These are phyloP conservation scores for Pongo abelii DNA, from an alignment of 2,113 vertebrate species.

Conservation along the genomic window DNA sequence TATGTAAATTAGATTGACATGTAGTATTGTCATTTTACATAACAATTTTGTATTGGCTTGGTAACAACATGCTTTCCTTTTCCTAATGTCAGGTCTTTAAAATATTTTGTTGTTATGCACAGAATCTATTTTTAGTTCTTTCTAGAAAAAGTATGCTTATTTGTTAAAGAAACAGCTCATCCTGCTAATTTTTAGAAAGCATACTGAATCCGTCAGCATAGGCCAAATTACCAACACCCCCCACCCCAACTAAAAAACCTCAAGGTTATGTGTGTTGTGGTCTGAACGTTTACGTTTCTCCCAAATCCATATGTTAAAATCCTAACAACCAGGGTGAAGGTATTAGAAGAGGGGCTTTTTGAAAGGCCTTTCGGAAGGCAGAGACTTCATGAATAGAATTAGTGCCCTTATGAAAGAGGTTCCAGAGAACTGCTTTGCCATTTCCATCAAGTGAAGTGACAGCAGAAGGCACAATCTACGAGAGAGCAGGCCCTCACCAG, in stretches of 20 bases:
- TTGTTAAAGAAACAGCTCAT: background rate
- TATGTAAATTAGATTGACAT: background rate
- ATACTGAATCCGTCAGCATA: background rate
- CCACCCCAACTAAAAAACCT: background rate
- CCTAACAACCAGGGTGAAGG: background rate
- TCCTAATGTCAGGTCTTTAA: background rate
- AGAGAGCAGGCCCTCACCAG: background rate
- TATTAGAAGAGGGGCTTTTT: rapidly evolving
- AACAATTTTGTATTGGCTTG: background rate
- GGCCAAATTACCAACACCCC: background rate
- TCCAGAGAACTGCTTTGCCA: rapidly evolving
- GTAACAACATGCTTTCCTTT: background rate
- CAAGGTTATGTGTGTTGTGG: background rate
- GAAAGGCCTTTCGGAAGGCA: background rate
- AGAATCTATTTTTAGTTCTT: background rate
- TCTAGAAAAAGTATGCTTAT: background rate
- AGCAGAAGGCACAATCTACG: background rate
- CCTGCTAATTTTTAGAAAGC: background rate
- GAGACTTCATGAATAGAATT: background rate
- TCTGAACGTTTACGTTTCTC: too few relatives aligned
- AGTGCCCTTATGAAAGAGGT: background rate
- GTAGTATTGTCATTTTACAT: background rate
- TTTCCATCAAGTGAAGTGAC: background rate
- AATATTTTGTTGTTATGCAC: background rate
- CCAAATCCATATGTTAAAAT: background rate